Percentiles rank a stretch among this genome's conserved stretches.
phyloP scores from a whole-genome alignment of 1,140 invertebrate species.

The Grapholita molesta region DNA sequence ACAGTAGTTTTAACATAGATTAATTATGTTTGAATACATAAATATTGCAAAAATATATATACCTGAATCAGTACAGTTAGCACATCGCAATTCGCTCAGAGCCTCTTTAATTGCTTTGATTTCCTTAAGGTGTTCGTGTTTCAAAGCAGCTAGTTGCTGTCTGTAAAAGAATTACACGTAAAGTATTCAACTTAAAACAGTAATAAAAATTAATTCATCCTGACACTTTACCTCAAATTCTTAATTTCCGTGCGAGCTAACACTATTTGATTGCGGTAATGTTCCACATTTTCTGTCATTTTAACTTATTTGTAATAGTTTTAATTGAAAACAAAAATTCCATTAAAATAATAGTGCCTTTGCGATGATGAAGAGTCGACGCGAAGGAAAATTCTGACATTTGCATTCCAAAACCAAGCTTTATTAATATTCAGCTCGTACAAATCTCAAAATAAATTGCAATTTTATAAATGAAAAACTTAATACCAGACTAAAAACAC shows the following conservation, averaged over 20 bases:
- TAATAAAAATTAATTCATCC: not conserved
- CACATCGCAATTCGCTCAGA: slow-evolving; percentile 50
- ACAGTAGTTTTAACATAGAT: not conserved
- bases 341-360: not conserved
- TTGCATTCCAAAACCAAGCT: not conserved
- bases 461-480: too few relatives aligned
- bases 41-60: slow-evolving; percentile 16
- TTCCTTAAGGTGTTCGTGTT: slow-evolving; percentile 63
- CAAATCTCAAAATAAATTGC: too few relatives aligned
- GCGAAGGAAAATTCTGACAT: slow-evolving; percentile 3
- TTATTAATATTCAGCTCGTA: too few relatives aligned
- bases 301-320: slow-evolving; percentile 15
- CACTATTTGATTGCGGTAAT: slow-evolving; percentile 57
- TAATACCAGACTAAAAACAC: too few relatives aligned
- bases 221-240: slow-evolving; percentile 51
- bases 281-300: slow-evolving; percentile 53
- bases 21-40: not conserved
- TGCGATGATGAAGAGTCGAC: not conserved
- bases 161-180: slow-evolving; percentile 34
- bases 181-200: not conserved
- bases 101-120: slow-evolving; percentile 56
- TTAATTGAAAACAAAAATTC: not conserved
- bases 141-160: slow-evolving; percentile 53
- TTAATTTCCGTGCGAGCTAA: slow-evolving; percentile 67
- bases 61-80: slow-evolving; percentile 55